Evolutionary conservation across 2,888 invertebrate species (phyloP), one percentile per base, ranked within the genome.

Genomic region (Meghimatium bilineatum): DNA sequence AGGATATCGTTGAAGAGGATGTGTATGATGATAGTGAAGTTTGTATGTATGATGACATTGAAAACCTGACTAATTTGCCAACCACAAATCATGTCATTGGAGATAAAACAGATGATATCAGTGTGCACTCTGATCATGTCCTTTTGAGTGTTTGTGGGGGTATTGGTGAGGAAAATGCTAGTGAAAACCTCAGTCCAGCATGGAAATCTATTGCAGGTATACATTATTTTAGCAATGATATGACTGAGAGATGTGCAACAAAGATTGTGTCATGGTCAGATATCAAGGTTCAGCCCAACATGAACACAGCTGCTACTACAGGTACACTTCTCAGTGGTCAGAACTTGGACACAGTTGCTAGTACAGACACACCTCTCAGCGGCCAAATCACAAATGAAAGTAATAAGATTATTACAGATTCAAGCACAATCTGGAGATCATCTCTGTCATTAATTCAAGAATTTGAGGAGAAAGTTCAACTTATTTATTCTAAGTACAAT

Each of bases 371-470:
- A 17, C 49, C 10, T 12, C 49, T 8, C 49, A 12, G 49, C 8
- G 49, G 17, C 49, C 49, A 66, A 29, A 66, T n/a, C n/a, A n/a
- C n/a, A n/a, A 29, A 5, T n/a, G 66, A 29, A 26, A 66, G 66
- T 29, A 29, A 29, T 66, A 2, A 3, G 12, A 12, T 8, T 44
- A 44, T 44, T 12, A 44, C 44, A 44, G 44, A 12, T 26, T 20
- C n/a, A n/a, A 34, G 36, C 69, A 10, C 10, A 49, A 20, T 49
- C 17, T 14, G 44, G 49, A 74, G 72, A 49, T 74, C 72, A 77
- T 66, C 78, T 67, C 23, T 63, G 20, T n/a, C 78, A n/a, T 78
- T 78, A 17, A 78, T 78, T 23, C n/a, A 78, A 29, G 32, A 38
- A 29, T 78, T 78, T 78, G 66, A 78, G 67, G n/a, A 67, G 10